Conservation (phyloP, 1,140 invertebrate species). For the Antheraea pernyi region DNA sequence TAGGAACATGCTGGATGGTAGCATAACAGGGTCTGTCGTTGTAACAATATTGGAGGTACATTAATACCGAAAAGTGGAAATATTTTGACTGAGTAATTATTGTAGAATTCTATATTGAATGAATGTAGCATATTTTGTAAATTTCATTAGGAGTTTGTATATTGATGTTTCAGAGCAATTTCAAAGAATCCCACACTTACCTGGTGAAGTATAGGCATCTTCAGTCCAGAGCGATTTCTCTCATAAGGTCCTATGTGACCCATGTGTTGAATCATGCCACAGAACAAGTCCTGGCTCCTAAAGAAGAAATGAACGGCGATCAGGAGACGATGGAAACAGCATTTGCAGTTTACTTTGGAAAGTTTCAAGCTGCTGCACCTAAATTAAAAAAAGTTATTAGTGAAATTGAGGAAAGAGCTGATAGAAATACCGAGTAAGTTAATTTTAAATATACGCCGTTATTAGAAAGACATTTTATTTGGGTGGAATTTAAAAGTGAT, state of each 20-base stretch:
- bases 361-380: conserved; percentile 93
- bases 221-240: conserved; percentile 87
- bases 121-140: neutral
- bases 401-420: conserved; percentile 88
- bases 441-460: neutral
- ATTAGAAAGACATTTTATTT: too few species aligned
- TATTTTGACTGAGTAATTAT: too few species aligned
- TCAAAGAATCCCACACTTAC: conserved; percentile 85
- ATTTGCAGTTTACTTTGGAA: conserved; percentile 95
- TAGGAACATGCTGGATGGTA: too few species aligned
- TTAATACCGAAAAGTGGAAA: too few species aligned
- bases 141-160: neutral
- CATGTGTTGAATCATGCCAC: conserved; percentile 88
- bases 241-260: conserved; percentile 88
- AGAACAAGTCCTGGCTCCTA: conserved; percentile 83
- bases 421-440: conserved; percentile 85
- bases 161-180: conserved; percentile 56
- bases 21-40: too few species aligned
- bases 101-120: too few species aligned
- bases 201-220: conserved; percentile 89
- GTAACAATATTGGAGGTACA: too few species aligned
- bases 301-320: conserved; percentile 70
- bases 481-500: too few species aligned
- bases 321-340: conserved; percentile 84
- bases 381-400: conserved; percentile 90